phyloP scores from a whole-genome alignment of 2,113 vertebrate species.

The Erinaceus europaeus region DNA sequence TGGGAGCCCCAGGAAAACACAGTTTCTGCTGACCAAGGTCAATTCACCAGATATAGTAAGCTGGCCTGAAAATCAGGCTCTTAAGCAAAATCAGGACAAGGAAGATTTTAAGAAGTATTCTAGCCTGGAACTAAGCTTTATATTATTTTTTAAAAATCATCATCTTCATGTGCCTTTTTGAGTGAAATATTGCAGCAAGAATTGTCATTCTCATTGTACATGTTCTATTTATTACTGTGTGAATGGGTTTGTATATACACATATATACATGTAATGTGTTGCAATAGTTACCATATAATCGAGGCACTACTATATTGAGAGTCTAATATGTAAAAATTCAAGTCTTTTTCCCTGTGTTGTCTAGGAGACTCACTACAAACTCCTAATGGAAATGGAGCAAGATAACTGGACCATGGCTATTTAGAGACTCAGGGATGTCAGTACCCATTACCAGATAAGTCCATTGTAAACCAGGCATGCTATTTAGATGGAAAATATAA shows the following conservation, averaged over 20 bases:
- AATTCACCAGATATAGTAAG: not conserved
- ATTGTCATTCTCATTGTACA: not conserved
- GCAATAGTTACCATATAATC: not conserved
- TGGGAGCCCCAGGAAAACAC: not conserved
- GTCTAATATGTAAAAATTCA: not conserved
- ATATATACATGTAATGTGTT: not conserved
- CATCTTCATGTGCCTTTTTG: not conserved
- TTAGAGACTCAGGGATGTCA: not conserved
- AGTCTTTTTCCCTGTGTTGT: not conserved
- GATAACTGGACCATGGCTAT: not conserved
- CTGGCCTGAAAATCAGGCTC: not conserved
- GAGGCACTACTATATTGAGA: not conserved
- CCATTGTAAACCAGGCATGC: not conserved
- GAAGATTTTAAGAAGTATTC: not conserved
- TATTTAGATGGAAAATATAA: not conserved
- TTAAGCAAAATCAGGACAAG: not conserved
- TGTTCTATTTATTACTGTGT: not conserved
- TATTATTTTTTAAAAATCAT: not conserved
- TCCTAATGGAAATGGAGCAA: not conserved
- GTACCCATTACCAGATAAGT: not conserved
- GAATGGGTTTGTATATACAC: not conserved
- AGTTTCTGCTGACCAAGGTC: slow-evolving; percentile 26
- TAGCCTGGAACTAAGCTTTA: not conserved
- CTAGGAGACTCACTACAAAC: not conserved
- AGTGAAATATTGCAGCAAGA: not conserved